Evolutionary conservation across 2,888 invertebrate genomes (phyloP).

Genomic region (Camponotus fellah): DNA sequence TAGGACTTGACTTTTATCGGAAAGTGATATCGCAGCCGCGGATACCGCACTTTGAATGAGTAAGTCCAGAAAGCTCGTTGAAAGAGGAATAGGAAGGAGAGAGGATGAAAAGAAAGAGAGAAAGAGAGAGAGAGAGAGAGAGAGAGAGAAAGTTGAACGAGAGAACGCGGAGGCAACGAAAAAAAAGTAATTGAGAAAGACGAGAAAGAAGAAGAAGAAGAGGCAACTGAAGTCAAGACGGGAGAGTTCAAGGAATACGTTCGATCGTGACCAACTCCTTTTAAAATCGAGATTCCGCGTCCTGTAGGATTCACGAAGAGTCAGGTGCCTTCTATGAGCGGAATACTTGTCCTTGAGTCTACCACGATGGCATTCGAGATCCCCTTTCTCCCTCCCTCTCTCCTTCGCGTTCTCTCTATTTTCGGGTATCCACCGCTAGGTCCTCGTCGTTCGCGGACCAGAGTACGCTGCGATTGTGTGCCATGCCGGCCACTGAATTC

Average conservation of each 20-base stretch:
- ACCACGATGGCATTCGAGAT: constrained; percentile 29
- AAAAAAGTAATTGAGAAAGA: constrained; percentile 21
- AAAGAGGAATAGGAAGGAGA: constrained; percentile 19
- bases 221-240: constrained; percentile 5
- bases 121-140: too few species aligned
- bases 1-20: constrained; percentile 75
- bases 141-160: constrained; percentile 24
- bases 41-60: constrained; percentile 65
- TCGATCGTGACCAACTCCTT: constrained; percentile 67
- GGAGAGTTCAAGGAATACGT: constrained; percentile 66
- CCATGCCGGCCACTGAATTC: constrained; percentile 77
- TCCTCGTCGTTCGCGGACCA: constrained; percentile 45
- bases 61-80: constrained; percentile 55
- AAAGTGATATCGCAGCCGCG: constrained; percentile 75
- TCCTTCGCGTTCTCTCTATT: constrained; percentile 45
- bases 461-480: constrained; percentile 69
- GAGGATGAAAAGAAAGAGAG: neutral
- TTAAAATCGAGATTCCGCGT: constrained; percentile 61
- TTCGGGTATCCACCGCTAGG: constrained; percentile 44
- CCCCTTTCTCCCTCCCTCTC: constrained; percentile 6
- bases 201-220: constrained; percentile 13
- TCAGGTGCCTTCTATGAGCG: constrained; percentile 14
- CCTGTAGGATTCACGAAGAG: neutral
- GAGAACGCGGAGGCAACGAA: constrained; percentile 49
- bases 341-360: constrained; percentile 59